phyloP scores from a whole-genome alignment of 2,797 vertebrate species.

The Catharus ustulatus region DNA sequence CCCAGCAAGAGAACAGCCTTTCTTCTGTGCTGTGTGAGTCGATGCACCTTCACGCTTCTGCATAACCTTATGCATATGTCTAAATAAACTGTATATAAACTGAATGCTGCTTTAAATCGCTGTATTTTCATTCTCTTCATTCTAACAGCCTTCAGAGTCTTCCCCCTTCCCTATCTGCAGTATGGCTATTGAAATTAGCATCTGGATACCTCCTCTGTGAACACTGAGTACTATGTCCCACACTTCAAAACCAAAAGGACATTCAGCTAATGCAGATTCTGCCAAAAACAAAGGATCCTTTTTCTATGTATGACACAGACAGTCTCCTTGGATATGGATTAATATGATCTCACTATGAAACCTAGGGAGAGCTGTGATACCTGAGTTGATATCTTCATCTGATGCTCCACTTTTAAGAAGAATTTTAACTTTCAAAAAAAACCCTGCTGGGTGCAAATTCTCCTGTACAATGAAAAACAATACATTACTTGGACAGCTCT shows the following conservation, averaged over 20 bases:
- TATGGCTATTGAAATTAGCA: neutral
- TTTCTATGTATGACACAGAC: neutral
- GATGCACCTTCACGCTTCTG: neutral
- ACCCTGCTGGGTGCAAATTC: conserved; percentile 79
- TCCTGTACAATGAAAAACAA: conserved; percentile 79
- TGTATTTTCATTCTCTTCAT: neutral
- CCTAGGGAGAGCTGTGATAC: conserved; percentile 69
- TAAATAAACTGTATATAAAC: neutral
- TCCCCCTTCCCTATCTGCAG: neutral
- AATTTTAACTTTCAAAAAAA: conserved; percentile 89
- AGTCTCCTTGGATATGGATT: neutral
- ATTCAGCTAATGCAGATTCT: neutral
- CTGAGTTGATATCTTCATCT: conserved; percentile 82
- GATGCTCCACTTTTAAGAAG: conserved; percentile 79
- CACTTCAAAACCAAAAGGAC: neutral
- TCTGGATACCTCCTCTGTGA: neutral
- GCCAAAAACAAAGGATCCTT: neutral
- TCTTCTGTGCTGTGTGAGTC: neutral
- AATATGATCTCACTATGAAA: neutral
- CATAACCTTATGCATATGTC: neutral
- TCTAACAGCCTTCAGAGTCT: neutral
- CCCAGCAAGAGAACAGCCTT: neutral
- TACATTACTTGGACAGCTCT: conserved; percentile 47
- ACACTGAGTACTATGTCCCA: neutral
- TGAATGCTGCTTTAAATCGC: neutral